Evolutionary conservation across 2,888 invertebrate genomes (phyloP).

Genomic region (Dorcus hopei): DNA sequence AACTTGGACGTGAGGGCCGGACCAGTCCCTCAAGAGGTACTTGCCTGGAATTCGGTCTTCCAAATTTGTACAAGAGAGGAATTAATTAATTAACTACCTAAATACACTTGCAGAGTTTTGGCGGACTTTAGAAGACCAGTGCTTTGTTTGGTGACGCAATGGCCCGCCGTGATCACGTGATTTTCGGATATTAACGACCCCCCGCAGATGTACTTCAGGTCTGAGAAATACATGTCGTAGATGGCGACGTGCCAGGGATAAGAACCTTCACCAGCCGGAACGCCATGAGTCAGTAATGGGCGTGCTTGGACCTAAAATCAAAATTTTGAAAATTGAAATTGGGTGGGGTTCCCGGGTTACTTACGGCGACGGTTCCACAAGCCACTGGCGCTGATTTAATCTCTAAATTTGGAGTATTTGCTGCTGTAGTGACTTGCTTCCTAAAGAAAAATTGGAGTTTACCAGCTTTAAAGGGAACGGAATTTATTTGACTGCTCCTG

Average conservation of each 20-base stretch:
- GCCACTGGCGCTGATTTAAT: slow-evolving; percentile 20
- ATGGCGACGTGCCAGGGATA: slow-evolving; percentile 70
- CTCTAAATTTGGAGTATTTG: slow-evolving; percentile 14
- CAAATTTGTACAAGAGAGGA: neutral
- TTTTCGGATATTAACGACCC: slow-evolving; percentile 38
- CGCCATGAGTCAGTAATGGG: slow-evolving; percentile 59
- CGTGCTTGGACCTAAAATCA: slow-evolving; percentile 40
- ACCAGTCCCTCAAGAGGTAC: slow-evolving; percentile 43
- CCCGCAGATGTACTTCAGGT: slow-evolving; percentile 44
- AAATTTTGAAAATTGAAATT: neutral
- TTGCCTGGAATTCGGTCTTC: slow-evolving; percentile 35
- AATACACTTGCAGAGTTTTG: slow-evolving; percentile 40
- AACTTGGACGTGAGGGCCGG: slow-evolving; percentile 44
- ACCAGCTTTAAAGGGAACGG: too few relatives aligned
- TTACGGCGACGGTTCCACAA: slow-evolving; percentile 43
- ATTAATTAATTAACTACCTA: slow-evolving; percentile 33
- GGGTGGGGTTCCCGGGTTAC: slow-evolving; percentile 13
- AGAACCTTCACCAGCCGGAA: slow-evolving; percentile 58
- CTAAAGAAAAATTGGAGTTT: too few relatives aligned
- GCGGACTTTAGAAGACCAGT: slow-evolving; percentile 37
- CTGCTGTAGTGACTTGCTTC: slow-evolving; percentile 27
- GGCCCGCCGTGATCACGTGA: slow-evolving; percentile 44
- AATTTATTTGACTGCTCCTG: too few relatives aligned
- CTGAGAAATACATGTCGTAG: slow-evolving; percentile 52
- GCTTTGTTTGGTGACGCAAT: slow-evolving; percentile 41